Evolutionary conservation across 2,888 invertebrate species (phyloP).

Genomic region (Hanleya hanleyi): DNA sequence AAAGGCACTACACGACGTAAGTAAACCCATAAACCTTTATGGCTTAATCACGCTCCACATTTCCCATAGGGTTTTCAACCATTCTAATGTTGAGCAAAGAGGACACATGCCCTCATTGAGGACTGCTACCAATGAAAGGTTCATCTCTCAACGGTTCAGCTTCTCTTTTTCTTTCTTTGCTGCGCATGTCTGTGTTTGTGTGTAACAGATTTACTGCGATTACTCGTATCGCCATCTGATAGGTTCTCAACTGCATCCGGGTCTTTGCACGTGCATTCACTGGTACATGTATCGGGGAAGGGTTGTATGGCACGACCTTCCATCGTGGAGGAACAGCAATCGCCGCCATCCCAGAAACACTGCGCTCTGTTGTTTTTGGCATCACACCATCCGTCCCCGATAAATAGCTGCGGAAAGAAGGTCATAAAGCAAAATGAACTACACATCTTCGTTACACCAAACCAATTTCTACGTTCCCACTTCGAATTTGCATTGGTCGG

Average conservation of each 20-base stretch:
- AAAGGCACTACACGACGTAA: too few species aligned
- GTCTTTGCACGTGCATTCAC: constrained; percentile 56
- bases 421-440: background rate
- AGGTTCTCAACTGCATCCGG: constrained; percentile 55
- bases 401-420: constrained; percentile 47
- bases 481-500: too few species aligned
- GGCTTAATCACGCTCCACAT: too few species aligned
- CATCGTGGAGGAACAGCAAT: constrained; percentile 63
- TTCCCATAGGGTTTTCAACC: too few species aligned
- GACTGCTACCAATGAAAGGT: too few species aligned
- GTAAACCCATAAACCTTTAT: too few species aligned
- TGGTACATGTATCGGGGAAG: constrained; percentile 43
- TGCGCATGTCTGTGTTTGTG: background rate
- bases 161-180: too few species aligned
- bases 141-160: too few species aligned
- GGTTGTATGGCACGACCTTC: constrained; percentile 44
- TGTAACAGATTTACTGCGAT: background rate
- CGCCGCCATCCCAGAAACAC: constrained; percentile 66
- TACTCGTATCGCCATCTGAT: background rate
- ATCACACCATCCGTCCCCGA: constrained; percentile 63
- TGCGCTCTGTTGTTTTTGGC: constrained; percentile 55
- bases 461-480: too few species aligned
- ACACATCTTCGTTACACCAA: too few species aligned
- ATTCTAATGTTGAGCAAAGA: too few species aligned
- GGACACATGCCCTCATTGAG: too few species aligned